Conservation (phyloP, 1,140 invertebrate species). For the Ruditapes philippinarum region DNA sequence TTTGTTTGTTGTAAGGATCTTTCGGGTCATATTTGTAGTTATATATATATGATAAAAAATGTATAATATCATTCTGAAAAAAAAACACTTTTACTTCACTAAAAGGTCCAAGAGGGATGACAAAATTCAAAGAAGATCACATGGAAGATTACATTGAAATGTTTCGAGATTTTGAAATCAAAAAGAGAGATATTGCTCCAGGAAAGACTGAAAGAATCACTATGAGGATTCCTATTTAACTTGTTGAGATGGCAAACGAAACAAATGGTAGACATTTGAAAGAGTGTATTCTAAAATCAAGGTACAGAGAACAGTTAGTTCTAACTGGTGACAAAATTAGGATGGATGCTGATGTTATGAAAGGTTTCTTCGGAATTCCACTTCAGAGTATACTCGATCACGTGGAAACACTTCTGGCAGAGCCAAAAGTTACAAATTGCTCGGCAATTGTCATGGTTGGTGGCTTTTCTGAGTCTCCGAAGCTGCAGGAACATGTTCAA, state of each 20-base stretch:
- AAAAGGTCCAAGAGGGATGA: too few relatives aligned
- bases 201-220: not conserved
- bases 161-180: slow-evolving; percentile 17
- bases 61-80: too few relatives aligned
- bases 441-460: not conserved
- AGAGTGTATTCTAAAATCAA: not conserved
- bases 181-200: not conserved
- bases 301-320: not conserved
- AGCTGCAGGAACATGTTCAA: not conserved
- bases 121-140: not conserved
- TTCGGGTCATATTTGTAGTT: too few relatives aligned
- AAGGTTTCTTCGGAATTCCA: not conserved
- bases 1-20: too few relatives aligned
- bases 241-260: not conserved
- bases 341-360: not conserved
- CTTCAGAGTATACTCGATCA: not conserved
- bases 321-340: not conserved
- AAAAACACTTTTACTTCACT: too few relatives aligned
- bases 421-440: not conserved
- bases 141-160: not conserved
- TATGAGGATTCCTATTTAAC: not conserved
- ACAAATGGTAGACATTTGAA: not conserved
- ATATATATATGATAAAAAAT: too few relatives aligned
- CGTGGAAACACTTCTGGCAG: not conserved
- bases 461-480: slow-evolving; percentile 4